Base-by-base conservation (phyloP, 1,140 invertebrate genomes). In the Meloidogyne floridensis region DNA sequence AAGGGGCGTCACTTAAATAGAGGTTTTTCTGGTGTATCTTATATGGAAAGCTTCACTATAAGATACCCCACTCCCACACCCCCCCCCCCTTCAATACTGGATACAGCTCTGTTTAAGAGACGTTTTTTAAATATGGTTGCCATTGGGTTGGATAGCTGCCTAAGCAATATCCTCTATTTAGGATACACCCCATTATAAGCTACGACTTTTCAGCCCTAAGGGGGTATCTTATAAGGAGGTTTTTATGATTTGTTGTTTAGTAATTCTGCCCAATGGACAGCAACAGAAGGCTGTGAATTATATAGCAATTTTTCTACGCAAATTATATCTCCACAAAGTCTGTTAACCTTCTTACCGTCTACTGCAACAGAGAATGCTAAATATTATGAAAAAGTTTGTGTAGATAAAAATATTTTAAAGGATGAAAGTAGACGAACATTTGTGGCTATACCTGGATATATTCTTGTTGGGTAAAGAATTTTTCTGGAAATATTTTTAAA, bases 401-500 rank as follows among this genome's bases (percentile, higher is more conserved):
- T 79, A 10, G 77, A 79, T 51, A 72, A 69, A 20, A 20, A 18
- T 42, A 18, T 79, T 18, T 65, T 65, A 18, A 65, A 65, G 15
- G 53, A 77, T 72, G 65, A 79, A 18, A 79, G 72, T 54, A 20
- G 77, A 10, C n/a, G 20, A 15, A 75, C 72, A 20, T 82, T 75
- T 10, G 42, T 20, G 11, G 81, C 81, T 11, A 70, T 79, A 9
- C 75, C 65, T 56, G 71, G 77, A 15, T 72, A 83, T 71, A 83
- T 83, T 65, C 80, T 83, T 32, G 82, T 83, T 51, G 82, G 54
- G 77, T 79, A 42, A 77, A 42, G 7, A n/a, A 15, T 54, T 54
- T 51, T 73, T 1, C 3, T 59, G 4, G 18, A n/a, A 13, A 7
- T n/a, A n/a, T 65, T 65, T 59, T 59, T 32, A 32, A 32, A 32